phyloP scores from a whole-genome alignment of 2,888 invertebrate genomes.

The Acleris emargana region DNA sequence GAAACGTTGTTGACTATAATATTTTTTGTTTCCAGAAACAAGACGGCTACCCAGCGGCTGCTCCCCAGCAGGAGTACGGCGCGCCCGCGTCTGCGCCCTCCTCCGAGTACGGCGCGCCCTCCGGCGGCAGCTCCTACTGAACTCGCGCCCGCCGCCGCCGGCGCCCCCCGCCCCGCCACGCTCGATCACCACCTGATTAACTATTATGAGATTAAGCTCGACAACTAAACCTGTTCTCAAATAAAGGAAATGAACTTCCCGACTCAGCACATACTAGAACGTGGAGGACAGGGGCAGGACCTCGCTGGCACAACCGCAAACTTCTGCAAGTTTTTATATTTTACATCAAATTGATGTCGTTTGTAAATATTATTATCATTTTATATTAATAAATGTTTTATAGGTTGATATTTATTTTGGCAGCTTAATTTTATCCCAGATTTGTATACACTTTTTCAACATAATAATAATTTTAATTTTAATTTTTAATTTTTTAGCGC shows the following conservation, averaged over 20 bases:
- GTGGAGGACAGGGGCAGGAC: slow-evolving; percentile 19
- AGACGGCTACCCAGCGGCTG: slow-evolving; percentile 82
- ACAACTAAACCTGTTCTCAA: not conserved
- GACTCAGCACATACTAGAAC: not conserved
- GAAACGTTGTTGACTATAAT: not conserved
- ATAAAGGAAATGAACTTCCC: slow-evolving; percentile 20
- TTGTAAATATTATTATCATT: slow-evolving; percentile 82
- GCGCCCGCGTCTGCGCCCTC: slow-evolving; percentile 79
- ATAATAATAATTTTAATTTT: too few relatives aligned
- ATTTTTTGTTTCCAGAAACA: slow-evolving; percentile 74
- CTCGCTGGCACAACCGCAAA: slow-evolving; percentile 58
- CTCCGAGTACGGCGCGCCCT: slow-evolving; percentile 85
- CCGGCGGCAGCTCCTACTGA: slow-evolving; percentile 54
- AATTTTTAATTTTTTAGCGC: too few relatives aligned
- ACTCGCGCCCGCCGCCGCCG: slow-evolving; percentile 46
- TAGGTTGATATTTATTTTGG: slow-evolving; percentile 45
- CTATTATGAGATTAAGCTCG: too few relatives aligned
- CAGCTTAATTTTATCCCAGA: not conserved
- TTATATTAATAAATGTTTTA: slow-evolving; percentile 62
- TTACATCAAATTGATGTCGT: slow-evolving; percentile 82
- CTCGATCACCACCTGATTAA: too few relatives aligned
- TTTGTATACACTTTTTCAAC: too few relatives aligned
- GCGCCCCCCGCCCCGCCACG: slow-evolving; percentile 45
- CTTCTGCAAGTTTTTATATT: slow-evolving; percentile 59
- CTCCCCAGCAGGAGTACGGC: slow-evolving; percentile 71